phyloP scores from a whole-genome alignment of 2,888 invertebrate genomes.

The Stratiomys singularior region DNA sequence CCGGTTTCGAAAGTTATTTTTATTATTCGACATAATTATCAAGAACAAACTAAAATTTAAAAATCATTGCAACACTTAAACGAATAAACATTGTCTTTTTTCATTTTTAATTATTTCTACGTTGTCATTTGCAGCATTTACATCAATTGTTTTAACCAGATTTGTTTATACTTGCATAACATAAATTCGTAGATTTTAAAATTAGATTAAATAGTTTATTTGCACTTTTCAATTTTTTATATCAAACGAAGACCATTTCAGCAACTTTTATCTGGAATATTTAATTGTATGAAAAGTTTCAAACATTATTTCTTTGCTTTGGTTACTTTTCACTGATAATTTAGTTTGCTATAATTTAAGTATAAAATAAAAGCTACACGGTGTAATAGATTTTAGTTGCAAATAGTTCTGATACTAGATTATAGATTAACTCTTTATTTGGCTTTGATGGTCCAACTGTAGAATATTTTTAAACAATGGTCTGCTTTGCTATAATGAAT shows the following conservation, averaged over 20 bases:
- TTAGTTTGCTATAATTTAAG: constrained; percentile 14
- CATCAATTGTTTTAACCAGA: constrained; percentile 14
- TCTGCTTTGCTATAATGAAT: constrained; percentile 40
- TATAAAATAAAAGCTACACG: constrained; percentile 13
- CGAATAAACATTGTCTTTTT: background rate
- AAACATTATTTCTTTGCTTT: background rate
- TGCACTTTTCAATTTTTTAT: background rate
- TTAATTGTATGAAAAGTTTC: background rate
- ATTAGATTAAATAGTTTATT: constrained; percentile 12
- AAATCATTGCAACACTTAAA: background rate
- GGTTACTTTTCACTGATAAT: background rate
- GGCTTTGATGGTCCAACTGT: background rate
- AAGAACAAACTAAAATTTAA: background rate
- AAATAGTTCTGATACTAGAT: background rate
- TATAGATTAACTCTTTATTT: background rate
- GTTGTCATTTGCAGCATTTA: constrained; percentile 30
- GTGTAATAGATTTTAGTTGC: background rate
- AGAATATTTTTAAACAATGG: constrained; percentile 15
- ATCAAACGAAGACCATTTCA: constrained; percentile 5
- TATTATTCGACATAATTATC: background rate
- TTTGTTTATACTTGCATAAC: background rate
- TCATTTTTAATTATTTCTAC: background rate
- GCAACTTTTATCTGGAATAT: background rate
- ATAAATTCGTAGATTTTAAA: constrained; percentile 6
- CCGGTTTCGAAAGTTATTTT: background rate